A percentile compares a stretch with the other conserved stretches of the same genome.
phyloP scores from a whole-genome alignment of 2,113 vertebrate genomes.

The Cacatua alba region DNA sequence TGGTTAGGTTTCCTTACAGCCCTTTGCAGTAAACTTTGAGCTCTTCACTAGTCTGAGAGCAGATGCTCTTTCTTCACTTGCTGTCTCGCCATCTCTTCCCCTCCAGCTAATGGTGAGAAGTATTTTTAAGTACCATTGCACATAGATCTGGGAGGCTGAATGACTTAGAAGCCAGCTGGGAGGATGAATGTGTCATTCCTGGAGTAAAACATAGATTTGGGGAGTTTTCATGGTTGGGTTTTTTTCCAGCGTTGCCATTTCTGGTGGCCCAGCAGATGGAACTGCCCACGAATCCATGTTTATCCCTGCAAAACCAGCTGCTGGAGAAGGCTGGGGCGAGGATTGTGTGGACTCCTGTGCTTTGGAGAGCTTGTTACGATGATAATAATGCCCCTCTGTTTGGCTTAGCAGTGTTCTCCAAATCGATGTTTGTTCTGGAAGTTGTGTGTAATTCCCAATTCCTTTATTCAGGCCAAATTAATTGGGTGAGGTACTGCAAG shows the following conservation, averaged over 20 bases:
- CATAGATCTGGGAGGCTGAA: neutral
- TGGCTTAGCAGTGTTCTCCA: neutral
- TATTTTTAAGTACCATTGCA: slow-evolving; percentile 12
- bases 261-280: slow-evolving; percentile 61
- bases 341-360: neutral
- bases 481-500: neutral
- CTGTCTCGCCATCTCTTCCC: neutral
- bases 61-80: neutral
- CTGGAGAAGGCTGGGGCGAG: neutral
- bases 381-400: neutral
- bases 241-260: neutral
- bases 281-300: slow-evolving; percentile 51
- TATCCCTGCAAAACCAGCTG: slow-evolving; percentile 43
- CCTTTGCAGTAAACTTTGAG: neutral
- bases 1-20: neutral
- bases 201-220: slow-evolving; percentile 24
- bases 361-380: neutral
- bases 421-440: neutral
- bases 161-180: slow-evolving; percentile 45
- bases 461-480: neutral
- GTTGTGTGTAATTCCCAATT: neutral
- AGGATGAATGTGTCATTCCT: slow-evolving; percentile 34
- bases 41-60: neutral
- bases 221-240: neutral
- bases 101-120: neutral